Evolutionary conservation across 2,888 invertebrate genomes (phyloP).

Genomic region (Callyntrura guangdongensis): DNA sequence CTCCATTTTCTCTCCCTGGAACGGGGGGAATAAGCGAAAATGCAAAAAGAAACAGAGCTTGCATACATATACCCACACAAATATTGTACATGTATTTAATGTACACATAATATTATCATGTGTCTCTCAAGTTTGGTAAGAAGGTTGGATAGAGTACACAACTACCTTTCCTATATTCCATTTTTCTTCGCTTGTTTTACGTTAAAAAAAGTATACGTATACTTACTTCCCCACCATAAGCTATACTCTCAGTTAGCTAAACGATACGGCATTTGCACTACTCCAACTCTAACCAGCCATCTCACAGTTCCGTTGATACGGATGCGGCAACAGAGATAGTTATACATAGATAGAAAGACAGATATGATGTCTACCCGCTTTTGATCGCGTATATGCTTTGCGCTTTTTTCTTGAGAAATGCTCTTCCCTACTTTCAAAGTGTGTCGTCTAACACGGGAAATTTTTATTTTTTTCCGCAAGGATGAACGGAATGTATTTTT

Average conservation of each 20-base stretch:
- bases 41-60: not conserved
- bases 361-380: constrained; percentile 14
- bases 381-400: constrained; percentile 1
- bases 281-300: constrained; percentile 17
- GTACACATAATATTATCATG: not conserved
- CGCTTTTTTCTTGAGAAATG: constrained; percentile 55
- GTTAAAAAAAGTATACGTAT: not conserved
- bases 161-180: constrained; percentile 7
- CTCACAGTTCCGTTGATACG: not conserved
- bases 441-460: constrained; percentile 53
- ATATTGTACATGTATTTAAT: not conserved
- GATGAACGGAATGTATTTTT: not conserved
- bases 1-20: constrained; percentile 52
- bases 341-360: constrained; percentile 21
- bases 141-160: not conserved
- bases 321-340: constrained; percentile 42
- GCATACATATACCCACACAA: constrained; percentile 4
- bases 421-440: constrained; percentile 46
- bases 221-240: not conserved
- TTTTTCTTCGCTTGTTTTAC: not conserved
- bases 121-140: constrained; percentile 19
- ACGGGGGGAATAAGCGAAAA: constrained; percentile 7
- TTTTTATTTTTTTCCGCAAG: not conserved
- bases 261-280: not conserved
- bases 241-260: not conserved